Conservation (phyloP, 1,140 invertebrate genomes). For the Bombus sylvicola region DNA sequence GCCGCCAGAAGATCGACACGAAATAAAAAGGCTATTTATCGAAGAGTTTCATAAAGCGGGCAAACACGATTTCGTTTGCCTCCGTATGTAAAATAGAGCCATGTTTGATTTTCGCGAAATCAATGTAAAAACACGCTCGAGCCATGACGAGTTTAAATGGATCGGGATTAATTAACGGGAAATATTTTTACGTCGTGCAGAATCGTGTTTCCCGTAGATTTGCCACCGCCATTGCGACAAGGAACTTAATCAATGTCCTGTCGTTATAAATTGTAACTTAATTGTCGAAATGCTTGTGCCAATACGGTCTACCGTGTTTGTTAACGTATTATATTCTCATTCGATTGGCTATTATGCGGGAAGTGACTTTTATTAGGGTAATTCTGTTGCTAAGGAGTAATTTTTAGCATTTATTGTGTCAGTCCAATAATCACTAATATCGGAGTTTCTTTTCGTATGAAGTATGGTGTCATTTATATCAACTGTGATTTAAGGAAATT, state of each 20-base stretch:
- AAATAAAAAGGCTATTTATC: slow-evolving; percentile 33
- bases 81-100: background rate
- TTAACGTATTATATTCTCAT: too few relatives aligned
- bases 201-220: too few relatives aligned
- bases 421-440: too few relatives aligned
- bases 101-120: background rate
- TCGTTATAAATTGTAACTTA: slow-evolving; percentile 14
- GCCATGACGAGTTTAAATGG: background rate
- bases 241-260: background rate
- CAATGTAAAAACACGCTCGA: slow-evolving; percentile 3
- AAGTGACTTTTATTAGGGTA: background rate
- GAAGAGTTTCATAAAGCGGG: slow-evolving; percentile 27
- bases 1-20: background rate
- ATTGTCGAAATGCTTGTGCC: slow-evolving; percentile 3
- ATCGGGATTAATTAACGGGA: slow-evolving; percentile 37
- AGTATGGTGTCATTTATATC: too few relatives aligned
- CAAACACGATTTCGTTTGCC: background rate
- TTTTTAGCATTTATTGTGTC: background rate
- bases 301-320: background rate
- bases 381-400: background rate
- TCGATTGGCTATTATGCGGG: background rate
- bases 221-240: background rate
- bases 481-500: too few relatives aligned
- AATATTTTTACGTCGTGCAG: background rate
- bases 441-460: too few relatives aligned